Evolutionary conservation across 2,113 vertebrate species (phyloP).

Genomic region (Pelecanus crispus): DNA sequence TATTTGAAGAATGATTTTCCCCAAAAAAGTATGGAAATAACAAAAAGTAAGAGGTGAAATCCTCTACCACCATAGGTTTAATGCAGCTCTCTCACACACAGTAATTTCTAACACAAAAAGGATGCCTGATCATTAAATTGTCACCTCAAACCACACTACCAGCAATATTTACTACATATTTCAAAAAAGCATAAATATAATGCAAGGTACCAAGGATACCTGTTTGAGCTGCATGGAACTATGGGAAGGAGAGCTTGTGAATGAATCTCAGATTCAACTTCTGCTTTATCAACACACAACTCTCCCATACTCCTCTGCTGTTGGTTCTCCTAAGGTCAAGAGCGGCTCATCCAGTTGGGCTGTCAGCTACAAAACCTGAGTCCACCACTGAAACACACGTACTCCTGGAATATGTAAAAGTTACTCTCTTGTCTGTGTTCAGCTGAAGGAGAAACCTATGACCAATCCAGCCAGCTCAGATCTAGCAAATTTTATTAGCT

Average conservation of each 20-base stretch:
- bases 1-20: neutral
- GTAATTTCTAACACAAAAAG: neutral
- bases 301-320: fast-evolving
- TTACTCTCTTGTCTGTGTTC: neutral
- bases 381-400: neutral
- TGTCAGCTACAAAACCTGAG: neutral
- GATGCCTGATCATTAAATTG: neutral
- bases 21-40: neutral
- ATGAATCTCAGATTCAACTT: neutral
- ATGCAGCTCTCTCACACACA: neutral
- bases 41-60: neutral
- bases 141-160: neutral
- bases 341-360: neutral
- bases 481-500: neutral
- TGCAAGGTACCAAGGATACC: neutral
- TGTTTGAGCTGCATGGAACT: neutral
- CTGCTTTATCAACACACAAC: neutral
- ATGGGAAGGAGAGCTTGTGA: neutral
- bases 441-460: neutral
- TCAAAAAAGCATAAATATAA: neutral
- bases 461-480: neutral
- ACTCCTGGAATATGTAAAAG: neutral
- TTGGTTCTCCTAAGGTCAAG: neutral
- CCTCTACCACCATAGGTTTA: neutral
- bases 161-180: neutral